Conservation (phyloP, 2,113 vertebrate genomes). For the Rhipidura dahli region DNA sequence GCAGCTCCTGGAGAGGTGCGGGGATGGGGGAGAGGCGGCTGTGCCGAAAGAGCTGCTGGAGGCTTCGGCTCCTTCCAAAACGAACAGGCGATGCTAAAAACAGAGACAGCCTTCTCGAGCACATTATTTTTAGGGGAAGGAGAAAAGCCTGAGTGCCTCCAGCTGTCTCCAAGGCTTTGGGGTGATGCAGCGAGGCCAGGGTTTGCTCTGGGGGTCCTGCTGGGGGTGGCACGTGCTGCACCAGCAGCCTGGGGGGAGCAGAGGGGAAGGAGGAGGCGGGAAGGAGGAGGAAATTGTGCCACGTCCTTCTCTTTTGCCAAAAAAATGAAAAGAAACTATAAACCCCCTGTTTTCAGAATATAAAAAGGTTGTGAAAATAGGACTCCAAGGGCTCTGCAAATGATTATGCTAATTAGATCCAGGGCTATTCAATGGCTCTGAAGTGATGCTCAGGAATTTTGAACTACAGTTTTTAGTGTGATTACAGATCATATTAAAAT, state of each 20-base stretch:
- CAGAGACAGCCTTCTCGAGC: accelerated
- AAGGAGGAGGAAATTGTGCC: conserved; percentile 1
- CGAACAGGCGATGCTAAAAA: accelerated
- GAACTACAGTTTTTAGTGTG: conserved; percentile 72
- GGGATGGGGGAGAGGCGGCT: background rate
- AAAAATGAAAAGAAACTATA: conserved; percentile 49
- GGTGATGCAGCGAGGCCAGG: background rate
- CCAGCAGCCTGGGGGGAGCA: background rate
- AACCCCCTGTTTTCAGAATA: conserved; percentile 65
- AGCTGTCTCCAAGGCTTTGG: background rate
- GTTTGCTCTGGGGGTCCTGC: background rate
- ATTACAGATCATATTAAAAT: conserved; percentile 74
- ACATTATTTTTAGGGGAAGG: background rate
- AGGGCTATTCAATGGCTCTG: conserved; percentile 60
- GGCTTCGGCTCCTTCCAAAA: background rate
- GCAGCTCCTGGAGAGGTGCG: background rate
- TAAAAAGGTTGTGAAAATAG: conserved; percentile 52
- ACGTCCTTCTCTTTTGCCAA: conserved; percentile 22
- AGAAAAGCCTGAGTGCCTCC: background rate
- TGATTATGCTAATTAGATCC: conserved; percentile 56
- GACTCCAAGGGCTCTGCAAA: conserved; percentile 54
- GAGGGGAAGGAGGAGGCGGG: background rate
- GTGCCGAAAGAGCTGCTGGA: background rate
- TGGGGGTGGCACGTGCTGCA: background rate
- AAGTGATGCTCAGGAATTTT: conserved; percentile 70